These are phyloP conservation scores for Eupristina koningsbergeri DNA, from an alignment of 1,140 invertebrate genomes.

Conservation along the genomic window DNA sequence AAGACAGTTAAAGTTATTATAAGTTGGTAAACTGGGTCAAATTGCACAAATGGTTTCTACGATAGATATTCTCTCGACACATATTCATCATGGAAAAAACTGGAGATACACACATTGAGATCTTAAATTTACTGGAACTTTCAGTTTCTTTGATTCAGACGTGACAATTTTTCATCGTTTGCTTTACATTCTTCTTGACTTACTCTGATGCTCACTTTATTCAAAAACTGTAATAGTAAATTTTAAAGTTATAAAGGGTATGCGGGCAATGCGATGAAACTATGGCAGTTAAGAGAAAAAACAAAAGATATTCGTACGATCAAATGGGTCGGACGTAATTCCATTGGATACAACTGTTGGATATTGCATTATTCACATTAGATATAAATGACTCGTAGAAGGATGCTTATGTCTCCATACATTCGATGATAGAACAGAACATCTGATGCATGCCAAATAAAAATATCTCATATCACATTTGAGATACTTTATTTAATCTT, in stretches of 20 bases:
- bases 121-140: slow-evolving; percentile 35
- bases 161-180: slow-evolving; percentile 34
- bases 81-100: neutral
- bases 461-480: no score
- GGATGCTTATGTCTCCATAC: no score
- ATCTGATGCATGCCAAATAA: no score
- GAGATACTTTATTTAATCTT: no score
- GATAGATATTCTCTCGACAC: slow-evolving; percentile 29
- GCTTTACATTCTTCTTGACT: neutral
- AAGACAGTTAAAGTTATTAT: slow-evolving; percentile 50
- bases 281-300: neutral
- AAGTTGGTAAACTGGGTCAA: slow-evolving; percentile 56
- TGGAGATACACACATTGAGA: neutral
- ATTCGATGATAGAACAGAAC: no score
- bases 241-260: neutral
- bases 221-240: neutral
- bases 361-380: no score
- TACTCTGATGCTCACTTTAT: neutral
- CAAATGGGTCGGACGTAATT: no score
- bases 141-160: neutral
- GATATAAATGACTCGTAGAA: no score
- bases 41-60: slow-evolving; percentile 46
- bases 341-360: no score
- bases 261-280: neutral
- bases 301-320: no score